Evolutionary conservation across 64 coral and sea anemone species (phyloP).

Genomic region (Pachyseris speciosa): DNA sequence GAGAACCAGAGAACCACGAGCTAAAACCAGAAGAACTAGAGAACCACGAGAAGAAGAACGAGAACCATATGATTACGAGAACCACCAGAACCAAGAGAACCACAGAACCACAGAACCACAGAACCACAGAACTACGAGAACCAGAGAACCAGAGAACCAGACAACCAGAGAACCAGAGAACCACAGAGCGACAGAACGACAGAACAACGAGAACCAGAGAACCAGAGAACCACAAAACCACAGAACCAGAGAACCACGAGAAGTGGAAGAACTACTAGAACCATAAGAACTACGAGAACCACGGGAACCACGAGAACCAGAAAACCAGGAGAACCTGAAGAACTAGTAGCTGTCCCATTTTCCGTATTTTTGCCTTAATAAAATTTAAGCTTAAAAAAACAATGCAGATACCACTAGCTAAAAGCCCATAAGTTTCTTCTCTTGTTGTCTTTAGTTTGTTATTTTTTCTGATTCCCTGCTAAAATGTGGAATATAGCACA

Average conservation of each 20-base stretch:
- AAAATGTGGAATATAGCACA: no score
- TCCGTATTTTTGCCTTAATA: no score
- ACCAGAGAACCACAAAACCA: background rate
- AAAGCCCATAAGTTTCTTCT: no score
- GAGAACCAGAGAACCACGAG: constrained; percentile 64
- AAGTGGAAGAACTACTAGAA: background rate
- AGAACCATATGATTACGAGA: background rate
- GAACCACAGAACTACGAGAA: background rate
- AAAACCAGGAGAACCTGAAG: constrained; percentile 65
- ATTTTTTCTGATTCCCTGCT: no score
- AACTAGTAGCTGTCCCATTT: no score
- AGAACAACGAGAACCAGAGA: no score
- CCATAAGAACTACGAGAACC: background rate
- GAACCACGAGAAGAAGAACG: background rate
- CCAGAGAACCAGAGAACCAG: constrained; percentile 30
- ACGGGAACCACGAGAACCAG: constrained; percentile 24
- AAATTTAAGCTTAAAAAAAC: no score
- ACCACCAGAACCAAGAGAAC: background rate
- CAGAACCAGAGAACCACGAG: no score
- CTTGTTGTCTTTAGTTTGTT: no score
- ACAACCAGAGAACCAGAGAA: constrained; percentile 40
- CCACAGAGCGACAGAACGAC: no score
- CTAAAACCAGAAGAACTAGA: constrained; percentile 38
- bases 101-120: background rate
- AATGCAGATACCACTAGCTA: no score